Conservation (phyloP, 2,888 invertebrate species). For the Reticulitermes lucifugus region DNA sequence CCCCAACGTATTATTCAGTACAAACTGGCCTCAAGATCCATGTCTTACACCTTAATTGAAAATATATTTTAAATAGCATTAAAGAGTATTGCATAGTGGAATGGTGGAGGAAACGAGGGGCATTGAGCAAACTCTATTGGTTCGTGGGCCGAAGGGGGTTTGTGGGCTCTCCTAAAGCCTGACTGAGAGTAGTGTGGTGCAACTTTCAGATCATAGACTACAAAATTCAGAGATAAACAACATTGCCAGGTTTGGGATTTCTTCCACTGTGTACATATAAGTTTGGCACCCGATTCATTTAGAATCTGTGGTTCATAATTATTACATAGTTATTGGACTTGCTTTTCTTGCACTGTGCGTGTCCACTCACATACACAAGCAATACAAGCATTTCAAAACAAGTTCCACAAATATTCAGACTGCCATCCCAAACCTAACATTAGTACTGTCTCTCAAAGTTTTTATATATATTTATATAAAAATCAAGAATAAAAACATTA, state of each 20-base stretch:
- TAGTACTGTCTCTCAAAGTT: slow-evolving; percentile 28
- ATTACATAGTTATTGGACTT: slow-evolving; percentile 11
- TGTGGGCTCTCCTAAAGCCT: not conserved
- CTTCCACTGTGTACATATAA: not conserved
- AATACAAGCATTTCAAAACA: slow-evolving; percentile 14
- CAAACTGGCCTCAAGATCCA: slow-evolving; percentile 2
- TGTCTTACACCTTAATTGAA: not conserved
- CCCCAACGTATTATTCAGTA: not conserved
- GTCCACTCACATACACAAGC: slow-evolving; percentile 9
- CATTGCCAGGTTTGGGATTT: slow-evolving; percentile 47
- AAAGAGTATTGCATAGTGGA: slow-evolving; percentile 51
- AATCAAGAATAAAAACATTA: slow-evolving; percentile 45
- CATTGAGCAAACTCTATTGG: slow-evolving; percentile 50
- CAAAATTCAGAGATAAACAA: slow-evolving; percentile 43
- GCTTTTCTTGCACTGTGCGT: not conserved
- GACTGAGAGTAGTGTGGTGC: slow-evolving; percentile 19
- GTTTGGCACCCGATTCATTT: slow-evolving; percentile 51
- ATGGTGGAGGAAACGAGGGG: slow-evolving; percentile 47
- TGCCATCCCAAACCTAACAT: slow-evolving; percentile 45
- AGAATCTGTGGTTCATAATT: slow-evolving; percentile 48
- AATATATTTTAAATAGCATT: slow-evolving; percentile 8
- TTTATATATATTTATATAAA: slow-evolving; percentile 40
- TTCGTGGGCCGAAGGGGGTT: slow-evolving; percentile 32
- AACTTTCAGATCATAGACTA: slow-evolving; percentile 44
- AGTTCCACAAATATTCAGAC: slow-evolving; percentile 24